Base-by-base conservation (phyloP, 2,888 invertebrate species). In the Campoletis raptor region DNA sequence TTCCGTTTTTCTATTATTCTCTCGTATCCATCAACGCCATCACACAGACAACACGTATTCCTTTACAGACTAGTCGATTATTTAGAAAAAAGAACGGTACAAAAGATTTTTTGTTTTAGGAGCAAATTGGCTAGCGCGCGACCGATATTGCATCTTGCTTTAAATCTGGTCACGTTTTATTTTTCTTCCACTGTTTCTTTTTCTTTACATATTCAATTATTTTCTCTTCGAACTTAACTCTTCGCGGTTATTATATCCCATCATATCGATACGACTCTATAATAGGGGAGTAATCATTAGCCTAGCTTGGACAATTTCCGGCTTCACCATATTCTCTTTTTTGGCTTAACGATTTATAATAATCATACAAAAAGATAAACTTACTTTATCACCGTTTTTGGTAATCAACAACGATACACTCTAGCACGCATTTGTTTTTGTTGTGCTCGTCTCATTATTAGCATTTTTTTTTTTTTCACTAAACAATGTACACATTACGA, bases 41-140 rank as follows among this genome's bases (percentile, higher is more conserved):
- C 73, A 84, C 85, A 85, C 78, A 85, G 86, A 85, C 89, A 88
- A 87, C 87, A 88, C 89, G 87, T 88, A 86, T 89, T 88, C 84
- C 80, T 89, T 89, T 87, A 89, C 83, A 89, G 87, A 89, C 88
- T 91, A 90, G 88, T 89, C 89, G 91, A 92, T 91, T 92, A 92
- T 91, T 92, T 92, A 92, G 91, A 93, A 93, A 92, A 92, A 92
- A 90, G 91, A 93, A 92, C 89, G 90, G 92, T 92, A 93, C 91
- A 92, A 93, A 92, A 92, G 91, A 92, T 89, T 91, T 89, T 42
- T 82, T 81, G 82, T 78, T 67, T 61, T 90, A 92, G 90, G 92
- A 92, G 92, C 91, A 91, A 93, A 93, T 93, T 93, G 92, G 92
- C 93, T 93, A 93, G 90, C 90, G 89, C 90, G 84, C 88, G 79